phyloP scores from a whole-genome alignment of 1,140 invertebrate species.

The Elysia chlorotica region DNA sequence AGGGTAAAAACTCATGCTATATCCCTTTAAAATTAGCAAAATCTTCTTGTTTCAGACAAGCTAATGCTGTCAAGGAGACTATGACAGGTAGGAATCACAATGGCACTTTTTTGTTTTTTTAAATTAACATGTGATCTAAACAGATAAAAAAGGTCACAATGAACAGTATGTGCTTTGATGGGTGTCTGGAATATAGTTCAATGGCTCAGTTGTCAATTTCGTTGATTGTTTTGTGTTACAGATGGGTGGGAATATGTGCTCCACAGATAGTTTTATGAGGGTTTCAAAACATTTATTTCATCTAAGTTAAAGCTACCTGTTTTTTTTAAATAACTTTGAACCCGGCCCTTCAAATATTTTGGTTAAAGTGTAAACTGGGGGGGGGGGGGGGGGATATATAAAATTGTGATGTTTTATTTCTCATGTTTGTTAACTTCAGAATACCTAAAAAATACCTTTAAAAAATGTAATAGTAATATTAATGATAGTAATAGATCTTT shows the following conservation, averaged over 20 bases:
- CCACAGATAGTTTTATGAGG: too few relatives aligned
- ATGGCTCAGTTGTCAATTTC: too few relatives aligned
- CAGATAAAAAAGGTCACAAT: too few relatives aligned
- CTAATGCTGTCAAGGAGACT: constrained; percentile 18
- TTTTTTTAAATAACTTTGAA: neutral
- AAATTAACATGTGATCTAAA: too few relatives aligned
- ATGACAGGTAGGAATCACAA: constrained; percentile 25
- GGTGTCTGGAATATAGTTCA: too few relatives aligned
- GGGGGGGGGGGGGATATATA: neutral
- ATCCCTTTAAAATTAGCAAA: too few relatives aligned
- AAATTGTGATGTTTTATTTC: neutral
- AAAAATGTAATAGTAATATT: neutral
- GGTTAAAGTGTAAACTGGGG: neutral
- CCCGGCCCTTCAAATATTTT: neutral
- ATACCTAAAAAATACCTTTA: neutral
- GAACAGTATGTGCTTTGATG: too few relatives aligned
- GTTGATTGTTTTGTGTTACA: too few relatives aligned
- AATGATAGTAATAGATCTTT: neutral
- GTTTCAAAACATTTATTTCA: too few relatives aligned
- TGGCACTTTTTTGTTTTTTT: neutral
- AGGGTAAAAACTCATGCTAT: too few relatives aligned
- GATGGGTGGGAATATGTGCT: too few relatives aligned
- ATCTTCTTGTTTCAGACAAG: constrained; percentile 13
- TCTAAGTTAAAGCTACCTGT: neutral
- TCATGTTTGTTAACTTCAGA: neutral